Evolutionary conservation across 2,797 vertebrate genomes (phyloP), one percentile per base, ranked within the genome.

Genomic region (Lepus oiostolus): DNA sequence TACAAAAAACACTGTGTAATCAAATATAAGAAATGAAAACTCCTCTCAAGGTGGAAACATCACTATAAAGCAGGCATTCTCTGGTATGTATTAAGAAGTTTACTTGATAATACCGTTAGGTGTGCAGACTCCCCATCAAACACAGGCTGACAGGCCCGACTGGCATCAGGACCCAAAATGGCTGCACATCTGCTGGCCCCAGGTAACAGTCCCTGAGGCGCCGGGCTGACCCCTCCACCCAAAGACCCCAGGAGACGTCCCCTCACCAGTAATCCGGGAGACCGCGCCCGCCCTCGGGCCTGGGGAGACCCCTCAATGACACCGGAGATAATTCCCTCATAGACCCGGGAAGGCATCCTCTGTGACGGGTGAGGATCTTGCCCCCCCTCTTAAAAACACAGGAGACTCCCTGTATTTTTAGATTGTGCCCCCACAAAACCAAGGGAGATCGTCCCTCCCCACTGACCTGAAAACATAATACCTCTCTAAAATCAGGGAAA

Each of bases 151-250:
- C 65, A 14, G 68, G 32, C 82, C 93, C 82, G 26, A 88, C 32
- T 52, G 90, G 82, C 91, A 67, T 79, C 91, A 85, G 75, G 74
- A 90, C 70, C 70, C 96, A 96, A 96, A 89, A 97, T 97, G 97
- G 97, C 96, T 94, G 95, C 95, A 89, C 80, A n/a, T 47, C 77
- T 63, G 86, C 65, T 11, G 28, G 89, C 28, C 42, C 47, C 85
- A 95, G 96, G 94, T 96, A 88, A 28, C 47, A 42, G 63, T 28
- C 91, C 94, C 91, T 93, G 93, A 74, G 76, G 60, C 24, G 26
- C 21, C 7, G 54, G 72, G 50, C 10, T 47, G 87, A 75, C 47
- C 50, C 83, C 86, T 52, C 32, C 71, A 52, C 30, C 71, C 63
- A 14, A 77, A 84, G 26, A 52, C 65, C 67, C 52, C 14, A 0